phyloP scores from a whole-genome alignment of 2,113 vertebrate genomes.

The Telmatochromis brachygnathus region DNA sequence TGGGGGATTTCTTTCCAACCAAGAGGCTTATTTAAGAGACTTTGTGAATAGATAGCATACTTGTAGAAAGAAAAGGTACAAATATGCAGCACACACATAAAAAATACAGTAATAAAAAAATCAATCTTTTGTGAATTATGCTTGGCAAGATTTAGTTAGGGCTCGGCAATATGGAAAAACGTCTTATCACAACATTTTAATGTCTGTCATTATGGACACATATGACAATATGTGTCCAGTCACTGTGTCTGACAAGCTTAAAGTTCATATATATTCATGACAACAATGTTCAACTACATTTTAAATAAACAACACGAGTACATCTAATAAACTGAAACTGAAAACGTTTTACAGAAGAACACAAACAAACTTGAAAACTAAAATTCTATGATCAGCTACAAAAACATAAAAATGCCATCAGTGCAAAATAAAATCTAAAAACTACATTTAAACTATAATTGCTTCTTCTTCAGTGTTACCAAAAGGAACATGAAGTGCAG shows the following conservation, averaged over 20 bases:
- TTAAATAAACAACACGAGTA: neutral
- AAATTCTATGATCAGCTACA: neutral
- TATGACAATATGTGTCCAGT: neutral
- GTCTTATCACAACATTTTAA: neutral
- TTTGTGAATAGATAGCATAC: neutral
- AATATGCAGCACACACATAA: neutral
- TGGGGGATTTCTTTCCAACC: neutral
- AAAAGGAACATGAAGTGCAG: neutral
- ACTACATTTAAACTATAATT: rapidly evolving
- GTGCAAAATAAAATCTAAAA: neutral
- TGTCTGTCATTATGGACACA: neutral
- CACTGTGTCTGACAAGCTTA: neutral
- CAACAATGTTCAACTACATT: neutral
- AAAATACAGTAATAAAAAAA: neutral
- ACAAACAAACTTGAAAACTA: neutral
- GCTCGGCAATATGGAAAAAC: neutral
- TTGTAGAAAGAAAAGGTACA: neutral
- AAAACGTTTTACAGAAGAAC: neutral
- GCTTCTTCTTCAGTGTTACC: neutral
- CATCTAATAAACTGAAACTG: neutral
- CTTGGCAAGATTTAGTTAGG: neutral
- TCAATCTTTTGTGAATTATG: neutral
- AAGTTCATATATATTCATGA: neutral
- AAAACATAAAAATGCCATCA: neutral
- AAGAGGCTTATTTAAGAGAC: neutral